These are phyloP conservation scores for Xerus inauris DNA, from an alignment of 2,113 vertebrate species.

Conservation along the genomic window DNA sequence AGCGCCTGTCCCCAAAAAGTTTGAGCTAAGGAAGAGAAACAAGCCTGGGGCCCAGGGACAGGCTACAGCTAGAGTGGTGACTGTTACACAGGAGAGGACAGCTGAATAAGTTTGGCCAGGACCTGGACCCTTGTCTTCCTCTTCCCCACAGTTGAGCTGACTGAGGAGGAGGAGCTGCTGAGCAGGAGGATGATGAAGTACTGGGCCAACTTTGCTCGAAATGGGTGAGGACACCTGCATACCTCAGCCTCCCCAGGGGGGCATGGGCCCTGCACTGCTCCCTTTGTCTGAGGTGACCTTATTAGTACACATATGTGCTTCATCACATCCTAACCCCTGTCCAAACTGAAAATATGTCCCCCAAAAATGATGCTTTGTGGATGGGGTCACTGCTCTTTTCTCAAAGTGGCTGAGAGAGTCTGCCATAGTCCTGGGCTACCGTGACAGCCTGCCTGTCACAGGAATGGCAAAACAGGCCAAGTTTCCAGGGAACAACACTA, in stretches of 20 bases:
- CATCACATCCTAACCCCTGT: not conserved
- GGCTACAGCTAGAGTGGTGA: not conserved
- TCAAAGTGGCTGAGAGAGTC: not conserved
- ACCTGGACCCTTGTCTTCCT: not conserved
- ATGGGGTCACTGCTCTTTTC: not conserved
- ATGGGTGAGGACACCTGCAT: conserved; percentile 85
- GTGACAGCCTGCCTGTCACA: not conserved
- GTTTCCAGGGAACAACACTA: not conserved
- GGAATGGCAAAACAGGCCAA: not conserved
- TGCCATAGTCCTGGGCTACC: not conserved
- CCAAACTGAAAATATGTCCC: not conserved
- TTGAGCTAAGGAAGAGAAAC: not conserved
- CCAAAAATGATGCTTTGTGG: not conserved
- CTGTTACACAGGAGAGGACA: not conserved
- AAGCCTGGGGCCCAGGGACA: not conserved
- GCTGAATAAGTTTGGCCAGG: not conserved
- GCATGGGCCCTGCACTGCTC: too few relatives aligned
- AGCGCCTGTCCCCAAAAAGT: not conserved
- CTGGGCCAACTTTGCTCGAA: conserved; percentile 91
- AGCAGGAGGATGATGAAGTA: conserved; percentile 91
- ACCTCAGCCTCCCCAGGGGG: not conserved
- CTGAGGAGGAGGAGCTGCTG: conserved; percentile 86
- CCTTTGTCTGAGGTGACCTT: not conserved
- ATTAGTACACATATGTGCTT: not conserved
- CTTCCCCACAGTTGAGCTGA: conserved; percentile 81